phyloP scores from a whole-genome alignment of 2,113 vertebrate genomes.

The Rhynchomys soricoides region DNA sequence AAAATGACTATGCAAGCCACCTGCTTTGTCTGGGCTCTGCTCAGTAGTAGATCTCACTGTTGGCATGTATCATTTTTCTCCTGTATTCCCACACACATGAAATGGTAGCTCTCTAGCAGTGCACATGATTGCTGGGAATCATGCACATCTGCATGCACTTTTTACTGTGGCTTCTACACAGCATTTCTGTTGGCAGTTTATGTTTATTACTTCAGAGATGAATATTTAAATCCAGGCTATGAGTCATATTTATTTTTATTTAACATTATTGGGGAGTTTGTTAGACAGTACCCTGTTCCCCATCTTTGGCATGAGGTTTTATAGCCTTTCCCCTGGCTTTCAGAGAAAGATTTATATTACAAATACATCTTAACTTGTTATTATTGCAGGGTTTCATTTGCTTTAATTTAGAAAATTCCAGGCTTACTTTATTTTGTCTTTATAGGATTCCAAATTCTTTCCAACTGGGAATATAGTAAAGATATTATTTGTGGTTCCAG shows the following conservation, averaged over 20 bases:
- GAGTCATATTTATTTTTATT: conserved; percentile 74
- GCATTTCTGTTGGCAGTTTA: conserved; percentile 59
- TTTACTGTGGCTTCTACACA: not conserved
- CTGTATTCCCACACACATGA: conserved; percentile 62
- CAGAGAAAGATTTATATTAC: conserved; percentile 53
- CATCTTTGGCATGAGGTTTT: conserved; percentile 54
- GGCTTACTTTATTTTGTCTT: conserved; percentile 64
- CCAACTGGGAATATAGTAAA: conserved; percentile 57
- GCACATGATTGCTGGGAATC: not conserved
- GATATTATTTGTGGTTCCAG: conserved; percentile 59
- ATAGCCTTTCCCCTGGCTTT: conserved; percentile 57
- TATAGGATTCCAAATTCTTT: conserved; percentile 21
- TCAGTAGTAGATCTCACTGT: conserved; percentile 44
- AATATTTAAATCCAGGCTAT: conserved; percentile 57
- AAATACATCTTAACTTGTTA: conserved; percentile 57
- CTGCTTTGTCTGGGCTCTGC: conserved; percentile 56
- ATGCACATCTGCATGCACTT: conserved; percentile 41
- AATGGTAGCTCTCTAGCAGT: conserved; percentile 44
- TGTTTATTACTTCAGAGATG: conserved; percentile 66
- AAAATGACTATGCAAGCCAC: conserved; percentile 63
- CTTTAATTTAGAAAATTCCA: conserved; percentile 76
- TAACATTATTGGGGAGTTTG: conserved; percentile 65
- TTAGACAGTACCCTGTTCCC: conserved; percentile 56
- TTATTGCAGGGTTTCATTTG: conserved; percentile 64
- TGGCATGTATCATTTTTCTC: conserved; percentile 47